These are phyloP conservation scores for Nephrotoma flavescens DNA, from an alignment of 2,888 invertebrate genomes.

Conservation along the genomic window DNA sequence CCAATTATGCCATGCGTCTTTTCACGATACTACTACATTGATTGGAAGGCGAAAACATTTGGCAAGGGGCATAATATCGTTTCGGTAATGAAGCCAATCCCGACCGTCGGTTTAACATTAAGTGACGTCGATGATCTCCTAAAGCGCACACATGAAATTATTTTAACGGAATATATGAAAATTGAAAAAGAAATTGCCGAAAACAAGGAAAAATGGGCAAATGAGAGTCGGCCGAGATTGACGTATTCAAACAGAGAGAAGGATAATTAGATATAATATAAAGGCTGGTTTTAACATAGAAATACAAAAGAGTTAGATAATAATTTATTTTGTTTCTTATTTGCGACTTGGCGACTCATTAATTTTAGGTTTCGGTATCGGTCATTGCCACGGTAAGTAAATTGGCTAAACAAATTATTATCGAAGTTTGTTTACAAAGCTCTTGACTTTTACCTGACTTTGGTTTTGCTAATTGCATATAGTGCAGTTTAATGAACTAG, in stretches of 20 bases:
- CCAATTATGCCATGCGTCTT: constrained; percentile 75
- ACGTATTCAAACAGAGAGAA: background rate
- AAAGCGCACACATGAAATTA: background rate
- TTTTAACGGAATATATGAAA: background rate
- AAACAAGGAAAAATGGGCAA: background rate
- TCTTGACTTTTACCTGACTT: too few relatives aligned
- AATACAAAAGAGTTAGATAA: background rate
- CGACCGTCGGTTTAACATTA: background rate
- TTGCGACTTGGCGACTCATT: background rate
- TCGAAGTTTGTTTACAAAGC: too few relatives aligned
- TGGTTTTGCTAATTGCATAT: too few relatives aligned
- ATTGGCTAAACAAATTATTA: too few relatives aligned
- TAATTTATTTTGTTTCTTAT: background rate
- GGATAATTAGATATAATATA: background rate
- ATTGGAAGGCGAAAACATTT: background rate
- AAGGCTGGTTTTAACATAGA: background rate
- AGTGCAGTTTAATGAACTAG: too few relatives aligned
- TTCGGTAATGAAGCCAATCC: background rate
- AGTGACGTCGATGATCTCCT: background rate
- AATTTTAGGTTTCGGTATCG: background rate
- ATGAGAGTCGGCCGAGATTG: background rate
- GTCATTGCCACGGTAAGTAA: background rate
- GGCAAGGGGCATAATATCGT: background rate
- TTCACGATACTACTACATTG: constrained; percentile 29
- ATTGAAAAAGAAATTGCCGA: background rate